Conservation (phyloP, 2,113 vertebrate genomes). For the Megaceryle maxima region DNA sequence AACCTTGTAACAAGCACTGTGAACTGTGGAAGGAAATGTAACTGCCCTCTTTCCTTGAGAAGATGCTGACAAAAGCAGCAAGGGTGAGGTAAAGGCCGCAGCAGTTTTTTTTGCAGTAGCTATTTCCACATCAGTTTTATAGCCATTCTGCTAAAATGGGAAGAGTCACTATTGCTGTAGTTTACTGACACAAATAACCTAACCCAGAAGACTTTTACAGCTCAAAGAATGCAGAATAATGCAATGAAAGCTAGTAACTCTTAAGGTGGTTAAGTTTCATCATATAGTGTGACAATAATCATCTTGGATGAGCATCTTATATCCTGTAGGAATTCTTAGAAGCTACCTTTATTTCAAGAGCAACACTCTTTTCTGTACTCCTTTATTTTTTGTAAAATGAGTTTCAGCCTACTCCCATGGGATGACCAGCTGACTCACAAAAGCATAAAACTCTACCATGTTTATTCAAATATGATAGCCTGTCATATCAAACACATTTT, state of each 20-base stretch:
- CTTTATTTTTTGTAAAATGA: neutral
- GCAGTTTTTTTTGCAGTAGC: neutral
- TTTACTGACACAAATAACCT: neutral
- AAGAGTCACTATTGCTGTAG: neutral
- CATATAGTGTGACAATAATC: neutral
- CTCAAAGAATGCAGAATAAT: neutral
- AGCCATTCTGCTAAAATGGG: neutral
- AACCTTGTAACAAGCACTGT: neutral
- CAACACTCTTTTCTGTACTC: neutral
- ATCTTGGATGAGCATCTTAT: neutral
- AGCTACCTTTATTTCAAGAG: neutral
- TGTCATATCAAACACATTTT: neutral
- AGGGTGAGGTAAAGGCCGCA: neutral
- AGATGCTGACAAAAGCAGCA: neutral
- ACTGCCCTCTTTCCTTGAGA: neutral
- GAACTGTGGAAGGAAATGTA: neutral
- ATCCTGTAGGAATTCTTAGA: neutral
- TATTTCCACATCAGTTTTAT: neutral
- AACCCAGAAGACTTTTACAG: neutral
- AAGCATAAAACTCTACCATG: neutral
- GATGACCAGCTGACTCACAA: neutral
- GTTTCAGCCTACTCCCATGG: neutral
- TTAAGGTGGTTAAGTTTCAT: neutral
- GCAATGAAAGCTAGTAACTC: neutral
- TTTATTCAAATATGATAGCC: neutral